These are phyloP conservation scores for Scaptomyza reducta DNA, from an alignment of 2,888 invertebrate genomes.

Conservation along the genomic window DNA sequence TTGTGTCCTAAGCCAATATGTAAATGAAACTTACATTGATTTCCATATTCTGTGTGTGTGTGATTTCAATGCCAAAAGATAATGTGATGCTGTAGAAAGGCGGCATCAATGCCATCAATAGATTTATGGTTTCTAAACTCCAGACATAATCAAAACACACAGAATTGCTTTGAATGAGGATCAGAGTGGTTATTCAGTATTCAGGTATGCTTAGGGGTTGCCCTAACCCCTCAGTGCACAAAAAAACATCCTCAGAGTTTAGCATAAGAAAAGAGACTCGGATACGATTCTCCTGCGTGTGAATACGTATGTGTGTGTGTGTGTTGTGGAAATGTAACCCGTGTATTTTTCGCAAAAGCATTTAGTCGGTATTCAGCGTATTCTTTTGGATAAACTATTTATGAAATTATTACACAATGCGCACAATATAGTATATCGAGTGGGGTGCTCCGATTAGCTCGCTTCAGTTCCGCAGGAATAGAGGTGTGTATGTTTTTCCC, in stretches of 20 bases:
- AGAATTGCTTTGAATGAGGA: slow-evolving; percentile 24
- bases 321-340: slow-evolving; percentile 16
- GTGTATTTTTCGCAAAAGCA: slow-evolving; percentile 48
- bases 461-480: slow-evolving; percentile 16
- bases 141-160: slow-evolving; percentile 73
- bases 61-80: slow-evolving; percentile 71
- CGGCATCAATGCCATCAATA: slow-evolving; percentile 76
- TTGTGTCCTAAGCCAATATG: slow-evolving; percentile 55
- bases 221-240: slow-evolving; percentile 29
- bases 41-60: slow-evolving; percentile 53
- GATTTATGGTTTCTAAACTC: slow-evolving; percentile 82
- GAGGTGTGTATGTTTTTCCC: slow-evolving; percentile 81
- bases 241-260: slow-evolving; percentile 37
- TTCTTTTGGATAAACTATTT: slow-evolving; percentile 79
- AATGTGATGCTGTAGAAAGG: slow-evolving; percentile 78
- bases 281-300: slow-evolving; percentile 42
- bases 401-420: slow-evolving; percentile 78
- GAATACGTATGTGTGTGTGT: slow-evolving; percentile 9
- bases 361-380: slow-evolving; percentile 73
- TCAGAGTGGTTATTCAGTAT: slow-evolving; percentile 8
- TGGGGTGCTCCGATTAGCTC: slow-evolving; percentile 74
- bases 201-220: slow-evolving; percentile 33
- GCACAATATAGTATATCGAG: slow-evolving; percentile 69
- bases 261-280: slow-evolving; percentile 61
- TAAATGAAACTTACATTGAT: slow-evolving; percentile 55